A percentile compares a stretch with the other conserved stretches of the same genome.
phyloP scores from a whole-genome alignment of 2,888 invertebrate species.

The Griposia aprilina region DNA sequence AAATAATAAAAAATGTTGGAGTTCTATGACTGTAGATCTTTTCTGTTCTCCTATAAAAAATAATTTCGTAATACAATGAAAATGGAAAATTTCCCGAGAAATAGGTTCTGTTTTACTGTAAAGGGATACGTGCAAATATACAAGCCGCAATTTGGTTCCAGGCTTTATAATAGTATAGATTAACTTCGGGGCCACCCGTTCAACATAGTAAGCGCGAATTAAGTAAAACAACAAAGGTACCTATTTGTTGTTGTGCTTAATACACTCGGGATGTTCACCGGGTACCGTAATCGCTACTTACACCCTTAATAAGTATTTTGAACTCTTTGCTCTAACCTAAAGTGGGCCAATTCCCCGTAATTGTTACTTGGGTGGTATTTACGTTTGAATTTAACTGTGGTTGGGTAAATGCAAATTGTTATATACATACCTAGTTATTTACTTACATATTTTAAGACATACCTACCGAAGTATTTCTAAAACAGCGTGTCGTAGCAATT shows the following conservation, averaged over 20 bases:
- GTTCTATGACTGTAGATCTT: not conserved
- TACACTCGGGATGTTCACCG: constrained; percentile 63
- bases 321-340: constrained; percentile 66
- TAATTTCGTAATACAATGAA: constrained; percentile 11
- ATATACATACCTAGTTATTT: constrained; percentile 23
- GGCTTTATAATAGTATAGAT: constrained; percentile 50
- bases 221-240: constrained; percentile 63
- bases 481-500: constrained; percentile 18
- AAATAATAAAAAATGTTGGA: not conserved
- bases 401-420: constrained; percentile 44
- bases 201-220: constrained; percentile 62
- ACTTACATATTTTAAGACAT: constrained; percentile 6
- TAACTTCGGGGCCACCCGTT: constrained; percentile 53
- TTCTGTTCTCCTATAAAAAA: constrained; percentile 9
- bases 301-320: constrained; percentile 69
- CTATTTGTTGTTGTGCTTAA: constrained; percentile 67
- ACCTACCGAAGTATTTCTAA: constrained; percentile 14
- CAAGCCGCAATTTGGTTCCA: constrained; percentile 41
- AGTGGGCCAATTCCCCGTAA: constrained; percentile 62
- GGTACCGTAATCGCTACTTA: constrained; percentile 65
- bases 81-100: not conserved
- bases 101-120: not conserved
- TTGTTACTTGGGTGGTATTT: constrained; percentile 62
- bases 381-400: constrained; percentile 59
- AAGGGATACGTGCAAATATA: constrained; percentile 33